Evolutionary conservation across 2,888 invertebrate genomes (phyloP).

Genomic region (Spilarctia lutea): DNA sequence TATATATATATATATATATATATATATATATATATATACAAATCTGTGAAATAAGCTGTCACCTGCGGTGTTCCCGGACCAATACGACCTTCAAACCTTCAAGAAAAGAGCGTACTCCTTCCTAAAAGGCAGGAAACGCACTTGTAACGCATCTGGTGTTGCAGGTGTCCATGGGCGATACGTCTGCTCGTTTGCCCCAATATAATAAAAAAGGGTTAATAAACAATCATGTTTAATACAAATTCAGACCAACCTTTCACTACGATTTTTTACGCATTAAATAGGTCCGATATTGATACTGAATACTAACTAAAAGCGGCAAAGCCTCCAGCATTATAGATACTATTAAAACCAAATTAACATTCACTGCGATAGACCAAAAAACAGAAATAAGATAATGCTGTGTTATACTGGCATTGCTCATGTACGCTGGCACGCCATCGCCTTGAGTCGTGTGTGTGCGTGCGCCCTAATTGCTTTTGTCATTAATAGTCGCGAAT

Average conservation of each 20-base stretch:
- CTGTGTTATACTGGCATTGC: slow-evolving; percentile 26
- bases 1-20: too few relatives aligned
- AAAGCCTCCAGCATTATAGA: not conserved
- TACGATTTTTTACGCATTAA: not conserved
- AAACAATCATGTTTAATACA: not conserved
- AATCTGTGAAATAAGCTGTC: too few relatives aligned
- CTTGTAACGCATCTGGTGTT: too few relatives aligned
- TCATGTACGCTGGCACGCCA: slow-evolving; percentile 25
- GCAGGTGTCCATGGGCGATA: too few relatives aligned
- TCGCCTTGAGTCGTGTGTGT: slow-evolving; percentile 63
- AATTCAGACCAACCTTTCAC: not conserved
- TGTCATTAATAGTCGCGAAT: slow-evolving; percentile 86
- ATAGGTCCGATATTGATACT: not conserved
- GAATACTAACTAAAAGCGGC: not conserved
- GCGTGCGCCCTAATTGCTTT: slow-evolving; percentile 84
- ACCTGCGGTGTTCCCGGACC: too few relatives aligned
- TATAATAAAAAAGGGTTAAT: too few relatives aligned
- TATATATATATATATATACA: too few relatives aligned
- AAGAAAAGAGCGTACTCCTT: too few relatives aligned
- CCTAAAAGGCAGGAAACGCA: too few relatives aligned
- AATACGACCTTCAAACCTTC: too few relatives aligned
- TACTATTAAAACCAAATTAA: slow-evolving; percentile 41
- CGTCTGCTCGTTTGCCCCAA: too few relatives aligned
- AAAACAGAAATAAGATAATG: slow-evolving; percentile 39
- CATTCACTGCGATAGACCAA: slow-evolving; percentile 28